Conservation (phyloP, 2,113 vertebrate genomes). For the Lamprotornis superbus region DNA sequence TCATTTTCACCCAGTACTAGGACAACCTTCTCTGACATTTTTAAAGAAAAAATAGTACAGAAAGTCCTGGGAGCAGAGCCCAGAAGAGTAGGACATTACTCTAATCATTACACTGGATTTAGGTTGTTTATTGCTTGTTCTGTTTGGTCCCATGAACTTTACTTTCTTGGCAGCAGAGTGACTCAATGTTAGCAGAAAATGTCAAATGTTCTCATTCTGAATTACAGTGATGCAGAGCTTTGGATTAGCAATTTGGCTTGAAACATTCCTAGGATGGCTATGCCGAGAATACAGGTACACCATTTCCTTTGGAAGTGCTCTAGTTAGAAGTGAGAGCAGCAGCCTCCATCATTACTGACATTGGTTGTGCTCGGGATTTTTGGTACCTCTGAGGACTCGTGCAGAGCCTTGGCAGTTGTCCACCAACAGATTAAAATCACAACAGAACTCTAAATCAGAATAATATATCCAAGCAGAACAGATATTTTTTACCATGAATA, state of each 20-base stretch:
- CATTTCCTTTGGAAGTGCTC: background rate
- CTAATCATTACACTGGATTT: background rate
- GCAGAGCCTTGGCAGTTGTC: background rate
- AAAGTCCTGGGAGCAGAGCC: background rate
- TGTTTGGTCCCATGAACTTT: background rate
- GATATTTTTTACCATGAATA: background rate
- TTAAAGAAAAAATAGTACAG: background rate
- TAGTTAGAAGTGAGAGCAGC: background rate
- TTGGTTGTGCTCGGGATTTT: background rate
- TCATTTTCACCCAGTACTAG: background rate
- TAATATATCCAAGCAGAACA: background rate
- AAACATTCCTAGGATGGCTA: background rate
- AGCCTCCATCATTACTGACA: background rate
- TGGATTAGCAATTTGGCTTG: background rate
- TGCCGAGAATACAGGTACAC: background rate
- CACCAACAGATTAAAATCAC: background rate
- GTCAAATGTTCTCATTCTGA: background rate
- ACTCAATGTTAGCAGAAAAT: background rate
- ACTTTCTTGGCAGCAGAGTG: background rate
- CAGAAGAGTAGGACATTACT: background rate
- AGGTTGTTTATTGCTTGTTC: background rate
- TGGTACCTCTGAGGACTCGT: background rate
- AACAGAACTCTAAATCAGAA: background rate
- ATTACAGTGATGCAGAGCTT: background rate
- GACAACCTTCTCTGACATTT: background rate